Percentiles rank a stretch among this genome's conserved stretches.
Evolutionary conservation across 2,113 vertebrate species (phyloP).

Genomic region (Glaucomys volans): DNA sequence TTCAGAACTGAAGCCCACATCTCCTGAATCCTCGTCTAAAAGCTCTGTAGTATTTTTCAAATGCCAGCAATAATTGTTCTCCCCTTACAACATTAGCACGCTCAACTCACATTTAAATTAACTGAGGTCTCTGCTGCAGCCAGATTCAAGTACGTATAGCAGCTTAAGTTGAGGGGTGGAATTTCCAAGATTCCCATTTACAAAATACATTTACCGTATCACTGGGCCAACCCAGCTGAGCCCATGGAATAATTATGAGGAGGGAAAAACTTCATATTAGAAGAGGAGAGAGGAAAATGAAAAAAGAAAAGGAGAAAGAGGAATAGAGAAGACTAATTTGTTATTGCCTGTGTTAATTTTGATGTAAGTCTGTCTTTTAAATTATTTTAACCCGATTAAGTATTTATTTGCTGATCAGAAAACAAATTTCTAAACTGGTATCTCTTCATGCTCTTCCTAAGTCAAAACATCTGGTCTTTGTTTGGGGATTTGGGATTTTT

Average conservation of each 20-base stretch:
- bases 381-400: slow-evolving; percentile 20
- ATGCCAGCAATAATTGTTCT: rapidly evolving
- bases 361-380: not conserved
- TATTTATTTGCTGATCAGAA: slow-evolving; percentile 14
- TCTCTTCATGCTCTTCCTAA: slow-evolving; percentile 46
- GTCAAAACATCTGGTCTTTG: slow-evolving; percentile 72
- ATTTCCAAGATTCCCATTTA: not conserved
- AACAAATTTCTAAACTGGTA: not conserved
- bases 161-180: not conserved
- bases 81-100: not conserved
- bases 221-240: not conserved
- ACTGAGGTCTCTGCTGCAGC: not conserved
- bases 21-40: not conserved
- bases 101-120: not conserved
- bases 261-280: not conserved
- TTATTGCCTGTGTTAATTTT: slow-evolving; percentile 1
- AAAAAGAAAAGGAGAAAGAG: not conserved
- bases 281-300: not conserved
- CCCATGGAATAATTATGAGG: not conserved
- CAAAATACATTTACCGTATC: rapidly evolving
- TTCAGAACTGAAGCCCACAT: not conserved
- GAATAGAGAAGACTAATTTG: not conserved
- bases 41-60: not conserved
- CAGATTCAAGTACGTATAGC: not conserved
- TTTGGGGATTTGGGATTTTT: slow-evolving; percentile 27